A percentile compares a stretch with the other conserved stretches of the same genome.
Evolutionary conservation across 2,797 vertebrate species (phyloP).

Genomic region (Anguilla megastoma): DNA sequence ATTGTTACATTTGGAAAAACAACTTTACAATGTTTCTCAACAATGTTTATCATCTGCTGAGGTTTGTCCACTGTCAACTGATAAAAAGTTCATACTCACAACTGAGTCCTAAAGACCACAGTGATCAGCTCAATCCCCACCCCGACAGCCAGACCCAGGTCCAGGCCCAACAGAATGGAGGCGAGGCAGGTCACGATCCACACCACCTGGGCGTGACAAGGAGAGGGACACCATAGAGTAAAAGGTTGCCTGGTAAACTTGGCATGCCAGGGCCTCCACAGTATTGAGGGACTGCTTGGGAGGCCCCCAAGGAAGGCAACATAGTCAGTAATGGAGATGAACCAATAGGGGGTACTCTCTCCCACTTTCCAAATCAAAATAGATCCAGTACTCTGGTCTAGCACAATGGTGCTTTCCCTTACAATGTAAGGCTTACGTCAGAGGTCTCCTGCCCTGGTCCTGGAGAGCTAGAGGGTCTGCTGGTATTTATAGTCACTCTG

Average conservation of each 20-base stretch:
- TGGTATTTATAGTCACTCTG: no score
- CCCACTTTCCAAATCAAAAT: not conserved
- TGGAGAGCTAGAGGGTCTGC: no score
- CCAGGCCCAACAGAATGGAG: slow-evolving; percentile 83
- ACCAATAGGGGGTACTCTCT: not conserved
- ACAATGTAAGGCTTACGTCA: not conserved
- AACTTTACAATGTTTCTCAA: not conserved
- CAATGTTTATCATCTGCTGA: not conserved
- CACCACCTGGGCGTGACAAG: slow-evolving; percentile 72
- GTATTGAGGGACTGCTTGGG: not conserved
- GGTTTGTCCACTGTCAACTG: not conserved
- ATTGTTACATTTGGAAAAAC: not conserved
- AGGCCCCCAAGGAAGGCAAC: no score
- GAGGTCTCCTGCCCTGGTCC: no score
- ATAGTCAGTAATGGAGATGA: not conserved
- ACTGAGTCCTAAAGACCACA: slow-evolving; percentile 86
- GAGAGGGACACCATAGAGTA: not conserved
- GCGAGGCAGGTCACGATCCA: slow-evolving; percentile 84
- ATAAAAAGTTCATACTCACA: slow-evolving; percentile 78
- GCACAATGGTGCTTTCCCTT: not conserved
- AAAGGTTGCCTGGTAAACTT: not conserved
- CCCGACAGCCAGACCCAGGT: slow-evolving; percentile 82
- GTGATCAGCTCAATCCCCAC: slow-evolving; percentile 86
- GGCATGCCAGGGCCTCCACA: not conserved
- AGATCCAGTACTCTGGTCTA: not conserved